Base-by-base conservation (phyloP, 92 coral and sea anemone species). In the Epizoanthus fatuus region DNA sequence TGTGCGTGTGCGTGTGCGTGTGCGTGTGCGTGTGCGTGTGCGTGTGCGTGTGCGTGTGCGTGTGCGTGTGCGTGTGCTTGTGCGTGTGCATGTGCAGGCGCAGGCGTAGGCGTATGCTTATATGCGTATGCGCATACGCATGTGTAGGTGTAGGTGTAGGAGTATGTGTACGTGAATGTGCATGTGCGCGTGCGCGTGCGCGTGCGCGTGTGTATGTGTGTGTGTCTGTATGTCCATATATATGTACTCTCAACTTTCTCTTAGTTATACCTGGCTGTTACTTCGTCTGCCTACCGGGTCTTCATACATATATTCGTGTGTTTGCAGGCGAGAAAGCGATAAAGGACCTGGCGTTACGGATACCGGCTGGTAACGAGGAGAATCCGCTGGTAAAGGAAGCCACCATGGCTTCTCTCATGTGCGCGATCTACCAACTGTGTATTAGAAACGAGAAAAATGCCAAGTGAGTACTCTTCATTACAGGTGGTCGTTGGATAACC, bases 371-470 rank as follows among this genome's bases (percentile, higher is more conserved):
- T 14, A 91, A 89, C 13, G 95, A 91, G 29, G 86, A 87, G 40
- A 39, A 89, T 20, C 86, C 83, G 45, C 83, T 92, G 8, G 88
- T 97, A 7, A 92, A 89, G 19, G 99, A 97, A 57, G 96, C 99
- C 4, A 97, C 99, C 5, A 83, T 91, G 22, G 98, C 96, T 4
- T 95, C 99, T 15, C 88, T 97, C 79, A 87, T 97, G 63, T 95
- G 98, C 77, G 93, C 99, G 14, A 87, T 97, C 65, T 93, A 89
- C 85, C 98, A 97, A 86, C 93, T 97, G 70, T 92, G 94, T 9
- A 92, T 93, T 65, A 88, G 94, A 84, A 93, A 88, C 40, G 98
- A 95, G 58, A 95, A 97, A 81, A 97, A 97, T 85, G 93, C 95
- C 64, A 95, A 91, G 99, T 97, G 38, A 83, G 93, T 29, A 45